A percentile compares a stretch with the other conserved stretches of the same genome.
phyloP scores from a whole-genome alignment of 2,888 invertebrate genomes.

The Eremobia ochroleuca region DNA sequence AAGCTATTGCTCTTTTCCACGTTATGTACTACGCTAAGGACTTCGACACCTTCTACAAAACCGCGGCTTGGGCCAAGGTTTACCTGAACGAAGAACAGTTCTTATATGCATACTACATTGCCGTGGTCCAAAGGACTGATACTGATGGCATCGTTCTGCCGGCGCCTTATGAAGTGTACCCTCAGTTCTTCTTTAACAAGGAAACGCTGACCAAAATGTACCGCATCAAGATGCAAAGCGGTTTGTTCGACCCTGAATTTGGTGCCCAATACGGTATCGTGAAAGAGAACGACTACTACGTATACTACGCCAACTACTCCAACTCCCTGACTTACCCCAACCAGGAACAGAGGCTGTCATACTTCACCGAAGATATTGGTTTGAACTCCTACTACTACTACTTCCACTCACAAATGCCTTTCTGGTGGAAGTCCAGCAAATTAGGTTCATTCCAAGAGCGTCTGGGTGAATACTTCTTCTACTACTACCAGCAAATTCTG shows the following conservation, averaged over 20 bases:
- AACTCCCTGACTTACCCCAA: conserved; percentile 88
- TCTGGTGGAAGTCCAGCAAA: conserved; percentile 91
- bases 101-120: conserved; percentile 91
- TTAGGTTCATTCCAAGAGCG: conserved; percentile 88
- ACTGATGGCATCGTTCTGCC: conserved; percentile 91
- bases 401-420: conserved; percentile 92
- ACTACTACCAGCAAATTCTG: conserved; percentile 92
- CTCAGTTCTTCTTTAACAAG: conserved; percentile 92
- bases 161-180: conserved; percentile 93
- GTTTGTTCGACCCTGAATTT: conserved; percentile 75
- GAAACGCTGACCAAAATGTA: conserved; percentile 88
- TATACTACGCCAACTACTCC: conserved; percentile 91
- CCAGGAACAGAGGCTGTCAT: conserved; percentile 91
- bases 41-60: conserved; percentile 91
- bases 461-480: conserved; percentile 93
- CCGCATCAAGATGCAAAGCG: conserved; percentile 84
- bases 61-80: conserved; percentile 90
- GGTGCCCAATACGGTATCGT: conserved; percentile 83
- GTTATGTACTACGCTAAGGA: conserved; percentile 91
- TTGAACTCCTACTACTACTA: conserved; percentile 93
- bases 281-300: conserved; percentile 82
- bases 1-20: conserved; percentile 90
- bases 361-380: conserved; percentile 94
- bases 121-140: conserved; percentile 91
- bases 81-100: conserved; percentile 92